These are phyloP conservation scores for Baccha elongata DNA, from an alignment of 2,888 invertebrate genomes.

Conservation along the genomic window DNA sequence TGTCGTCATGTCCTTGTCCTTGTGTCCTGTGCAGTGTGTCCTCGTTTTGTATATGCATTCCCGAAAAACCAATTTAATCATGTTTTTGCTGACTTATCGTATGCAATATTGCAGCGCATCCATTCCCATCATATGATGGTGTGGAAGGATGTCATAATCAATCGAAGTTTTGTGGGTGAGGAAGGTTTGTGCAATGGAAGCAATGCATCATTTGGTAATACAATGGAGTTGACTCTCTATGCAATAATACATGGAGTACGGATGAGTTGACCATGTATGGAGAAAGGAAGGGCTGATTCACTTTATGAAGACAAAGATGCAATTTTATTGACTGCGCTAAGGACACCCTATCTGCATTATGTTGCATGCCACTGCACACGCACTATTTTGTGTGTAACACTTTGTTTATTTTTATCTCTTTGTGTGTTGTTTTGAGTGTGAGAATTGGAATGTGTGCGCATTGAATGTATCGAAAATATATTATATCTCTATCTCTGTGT, in stretches of 20 bases:
- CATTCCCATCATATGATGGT: not conserved
- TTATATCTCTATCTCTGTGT: no score
- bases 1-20: not conserved
- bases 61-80: conserved; percentile 72
- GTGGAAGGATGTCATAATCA: conserved; percentile 64
- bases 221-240: conserved; percentile 56
- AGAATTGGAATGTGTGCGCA: conserved; percentile 22
- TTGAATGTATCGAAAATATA: no score
- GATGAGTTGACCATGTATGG: conserved; percentile 1
- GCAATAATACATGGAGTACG: conserved; percentile 37
- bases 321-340: conserved; percentile 62
- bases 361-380: conserved; percentile 20
- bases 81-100: conserved; percentile 73
- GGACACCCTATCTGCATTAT: not conserved
- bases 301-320: conserved; percentile 61
- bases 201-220: conserved; percentile 64
- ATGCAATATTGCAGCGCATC: conserved; percentile 70
- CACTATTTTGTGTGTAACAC: conserved; percentile 25
- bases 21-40: conserved; percentile 15
- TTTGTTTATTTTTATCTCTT: conserved; percentile 39
- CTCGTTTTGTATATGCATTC: conserved; percentile 18
- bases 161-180: conserved; percentile 33
- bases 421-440: conserved; percentile 32
- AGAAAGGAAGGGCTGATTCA: conserved; percentile 32
- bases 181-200: conserved; percentile 24